Evolutionary conservation across 1,140 invertebrate genomes (phyloP).

Genomic region (Aphaenogaster ashmeadi): DNA sequence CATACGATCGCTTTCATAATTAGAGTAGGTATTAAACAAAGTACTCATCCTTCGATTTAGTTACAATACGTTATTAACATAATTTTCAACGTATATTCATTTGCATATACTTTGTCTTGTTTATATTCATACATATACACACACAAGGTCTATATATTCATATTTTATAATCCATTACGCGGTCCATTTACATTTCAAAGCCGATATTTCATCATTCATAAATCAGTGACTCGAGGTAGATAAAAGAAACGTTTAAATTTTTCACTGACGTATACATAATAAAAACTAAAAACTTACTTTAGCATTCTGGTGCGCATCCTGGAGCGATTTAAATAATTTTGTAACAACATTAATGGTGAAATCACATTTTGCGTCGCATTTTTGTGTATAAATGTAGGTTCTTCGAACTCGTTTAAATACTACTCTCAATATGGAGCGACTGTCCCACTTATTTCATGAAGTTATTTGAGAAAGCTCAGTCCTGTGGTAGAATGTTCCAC

Average conservation of each 20-base stretch:
- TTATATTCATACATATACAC: slow-evolving; percentile 4
- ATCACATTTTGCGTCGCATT: not conserved
- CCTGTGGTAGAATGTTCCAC: slow-evolving; percentile 49
- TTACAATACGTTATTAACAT: slow-evolving; percentile 6
- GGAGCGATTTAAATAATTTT: not conserved
- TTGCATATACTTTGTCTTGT: slow-evolving; percentile 38
- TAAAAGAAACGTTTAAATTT: slow-evolving; percentile 7
- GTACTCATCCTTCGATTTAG: not conserved
- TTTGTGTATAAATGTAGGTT: not conserved
- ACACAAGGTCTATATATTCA: slow-evolving; percentile 5
- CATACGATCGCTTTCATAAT: slow-evolving; percentile 70
- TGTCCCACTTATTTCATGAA: slow-evolving; percentile 12
- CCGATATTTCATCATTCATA: slow-evolving; percentile 4
- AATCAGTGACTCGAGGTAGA: not conserved
- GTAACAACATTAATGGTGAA: not conserved
- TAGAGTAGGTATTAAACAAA: slow-evolving; percentile 76
- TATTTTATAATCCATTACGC: not conserved
- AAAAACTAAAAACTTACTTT: slow-evolving; percentile 3
- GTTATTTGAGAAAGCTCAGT: slow-evolving; percentile 68
- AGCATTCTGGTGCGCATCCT: not conserved
- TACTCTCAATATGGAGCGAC: slow-evolving; percentile 52
- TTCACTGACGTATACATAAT: not conserved
- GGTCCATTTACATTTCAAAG: not conserved
- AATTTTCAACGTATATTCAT: slow-evolving; percentile 36
- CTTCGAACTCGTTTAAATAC: slow-evolving; percentile 7